Base-by-base conservation (phyloP, 2,888 invertebrate genomes). In the Melinaea marsaeus region DNA sequence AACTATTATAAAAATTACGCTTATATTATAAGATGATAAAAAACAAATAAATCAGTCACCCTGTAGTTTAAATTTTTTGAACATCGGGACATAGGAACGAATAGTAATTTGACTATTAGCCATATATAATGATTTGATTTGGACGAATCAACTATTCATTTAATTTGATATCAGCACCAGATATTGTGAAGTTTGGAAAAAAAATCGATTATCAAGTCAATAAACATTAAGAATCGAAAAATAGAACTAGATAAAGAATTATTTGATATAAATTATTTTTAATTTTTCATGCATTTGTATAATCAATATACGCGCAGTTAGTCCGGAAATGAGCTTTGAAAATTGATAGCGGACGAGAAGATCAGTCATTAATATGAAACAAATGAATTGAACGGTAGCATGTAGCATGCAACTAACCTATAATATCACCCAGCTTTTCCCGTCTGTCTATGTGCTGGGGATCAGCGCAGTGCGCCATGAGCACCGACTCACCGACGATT, bases 401-500 rank as follows among this genome's bases (percentile, higher is more conserved):
- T 46, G 48, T 57, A 55, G 5, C 76, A 75, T 74, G 72, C 75
- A 63, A 66, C 73, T 78, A 79, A 56, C 82, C 81, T 67, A 83
- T 69, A 2, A 86, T 77, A 54, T 88, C 87, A 37, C 58, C 61
- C 13, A 89, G 66, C 65, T 76, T 79, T 4, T 85, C 79, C 48
- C 76, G 79, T 4, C 83, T 75, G 2, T 83, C 81, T 0, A 84
- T 48, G 62, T 90, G 90, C 3, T 79, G 79, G 0, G 75, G 68
- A 0, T 81, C 81, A 0, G 74, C 65, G 48, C 89, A 89, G 58
- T 90, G 91, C 0, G 80, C 80, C 84, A 90, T 90, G 2, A 90
- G 68, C 0, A 89, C 74, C 0, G 89, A 90, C 67, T 90, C 90
- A 0, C 90, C 90, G 0, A 85, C 69, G 0, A 90, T 90, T 4